Percentiles rank a stretch among this genome's conserved stretches.
Conservation (phyloP, 2,888 invertebrate species). For the Gryllus longicercus region DNA sequence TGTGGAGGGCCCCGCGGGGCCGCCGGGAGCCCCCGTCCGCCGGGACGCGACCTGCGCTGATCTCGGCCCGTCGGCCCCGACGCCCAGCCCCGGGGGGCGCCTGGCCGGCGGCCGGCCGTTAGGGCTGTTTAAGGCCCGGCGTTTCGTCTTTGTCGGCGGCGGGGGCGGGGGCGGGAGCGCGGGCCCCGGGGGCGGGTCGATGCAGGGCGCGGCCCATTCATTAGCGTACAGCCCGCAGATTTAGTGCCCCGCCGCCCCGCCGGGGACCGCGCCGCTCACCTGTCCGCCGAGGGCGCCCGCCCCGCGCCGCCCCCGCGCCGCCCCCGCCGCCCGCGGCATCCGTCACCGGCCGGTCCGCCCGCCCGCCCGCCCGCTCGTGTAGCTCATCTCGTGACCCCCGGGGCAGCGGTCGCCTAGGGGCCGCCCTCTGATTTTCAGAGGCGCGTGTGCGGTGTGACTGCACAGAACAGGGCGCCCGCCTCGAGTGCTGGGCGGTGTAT, state of each 20-base stretch:
- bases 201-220: background rate
- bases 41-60: too few species aligned
- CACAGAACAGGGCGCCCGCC: too few species aligned
- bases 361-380: background rate
- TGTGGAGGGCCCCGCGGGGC: too few species aligned
- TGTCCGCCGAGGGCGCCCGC: background rate
- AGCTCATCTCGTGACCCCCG: too few species aligned
- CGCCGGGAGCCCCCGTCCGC: too few species aligned
- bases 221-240: background rate
- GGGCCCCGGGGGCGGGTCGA: background rate
- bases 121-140: constrained; percentile 11
- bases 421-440: too few species aligned
- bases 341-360: background rate
- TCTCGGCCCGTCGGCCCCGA: background rate
- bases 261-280: background rate
- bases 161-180: background rate
- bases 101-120: background rate
- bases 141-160: background rate
- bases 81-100: background rate
- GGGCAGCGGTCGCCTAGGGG: too few species aligned
- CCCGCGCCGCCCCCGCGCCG: background rate
- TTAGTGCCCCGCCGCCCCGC: background rate
- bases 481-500: too few species aligned
- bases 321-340: background rate
- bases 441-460: too few species aligned